These are phyloP conservation scores for Poecilobothrus nobilitatus DNA, from an alignment of 2,888 invertebrate species.

Conservation along the genomic window DNA sequence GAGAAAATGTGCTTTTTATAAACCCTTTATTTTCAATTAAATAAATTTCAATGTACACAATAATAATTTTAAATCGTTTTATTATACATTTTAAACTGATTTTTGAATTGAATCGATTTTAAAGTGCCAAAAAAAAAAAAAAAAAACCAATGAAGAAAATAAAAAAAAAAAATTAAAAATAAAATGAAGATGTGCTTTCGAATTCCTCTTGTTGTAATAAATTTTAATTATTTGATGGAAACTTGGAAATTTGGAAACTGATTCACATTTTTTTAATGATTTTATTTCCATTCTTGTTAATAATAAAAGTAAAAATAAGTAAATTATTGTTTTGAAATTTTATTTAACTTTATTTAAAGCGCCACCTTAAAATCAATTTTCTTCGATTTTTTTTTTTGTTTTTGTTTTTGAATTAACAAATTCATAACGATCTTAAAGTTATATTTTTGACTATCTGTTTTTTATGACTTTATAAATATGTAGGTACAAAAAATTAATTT, in stretches of 20 bases:
- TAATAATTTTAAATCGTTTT: no score
- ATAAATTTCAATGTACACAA: no score
- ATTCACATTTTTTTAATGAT: neutral
- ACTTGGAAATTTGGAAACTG: neutral
- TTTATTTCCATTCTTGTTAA: neutral
- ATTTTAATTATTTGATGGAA: neutral
- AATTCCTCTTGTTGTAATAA: neutral
- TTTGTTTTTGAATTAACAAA: neutral
- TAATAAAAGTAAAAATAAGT: neutral
- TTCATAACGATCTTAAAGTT: no score
- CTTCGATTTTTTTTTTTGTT: neutral
- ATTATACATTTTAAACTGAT: neutral
- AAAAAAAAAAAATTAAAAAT: neutral
- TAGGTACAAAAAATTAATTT: no score
- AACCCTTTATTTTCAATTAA: no score
- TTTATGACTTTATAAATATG: no score
- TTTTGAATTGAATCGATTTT: neutral
- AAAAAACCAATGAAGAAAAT: neutral
- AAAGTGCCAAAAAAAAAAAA: neutral
- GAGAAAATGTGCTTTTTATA: no score
- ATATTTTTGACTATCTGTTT: no score
- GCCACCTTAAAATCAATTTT: neutral
- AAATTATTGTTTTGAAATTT: neutral
- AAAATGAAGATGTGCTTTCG: neutral
- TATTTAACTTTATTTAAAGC: neutral